Evolutionary conservation across 2,113 vertebrate species (phyloP), one percentile per base, ranked within the genome.

Genomic region (Anseranas semipalmata): DNA sequence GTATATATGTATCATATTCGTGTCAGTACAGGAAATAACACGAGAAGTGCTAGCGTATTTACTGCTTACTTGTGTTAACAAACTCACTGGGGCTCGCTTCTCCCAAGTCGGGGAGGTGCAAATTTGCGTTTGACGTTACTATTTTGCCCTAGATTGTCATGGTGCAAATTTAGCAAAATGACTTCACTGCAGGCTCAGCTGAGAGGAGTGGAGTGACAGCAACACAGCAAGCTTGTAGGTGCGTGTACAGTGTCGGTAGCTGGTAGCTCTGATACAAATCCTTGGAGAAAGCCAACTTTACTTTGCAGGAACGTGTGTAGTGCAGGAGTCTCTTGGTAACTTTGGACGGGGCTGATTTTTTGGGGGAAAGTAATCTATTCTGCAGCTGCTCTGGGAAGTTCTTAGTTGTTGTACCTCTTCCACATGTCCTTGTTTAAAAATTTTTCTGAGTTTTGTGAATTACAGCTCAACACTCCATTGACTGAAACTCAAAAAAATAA

Each of bases 21-120:
- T 80, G 66, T 92, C 73, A 72, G 68, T 85, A 62, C 73, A 89
- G 91, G 70, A 95, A 91, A 35, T 76, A 89, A 56, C n/a, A 67
- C 32, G n/a, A 55, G 39, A 85, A 75, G 15, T 60, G 60, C 53
- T 94, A 52, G 67, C 2, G 0, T 91, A 62, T 73, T 74, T 73
- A 22, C 24, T 46, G n/a, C 60, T 67, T 81, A 5, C 24, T 84
- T 88, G 59, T 0, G 0, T 77, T 53, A 84, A 22, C 33, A 72
- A 65, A 33, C 24, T 39, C 18, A n/a, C 3, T 53, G 35, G 17
- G 39, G 43, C 53, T 82, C 68, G 65, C 21, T 90, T 71, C 50
- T 84, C 46, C 37, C 55, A 55, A 32, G 62, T 58, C 39, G 21
- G 0, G 2, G 21, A 35, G 30, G 39, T 41, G 41, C 59, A 71